A percentile compares a stretch with the other conserved stretches of the same genome.
Conservation (phyloP, 2,113 vertebrate species). For the Mus pahari region DNA sequence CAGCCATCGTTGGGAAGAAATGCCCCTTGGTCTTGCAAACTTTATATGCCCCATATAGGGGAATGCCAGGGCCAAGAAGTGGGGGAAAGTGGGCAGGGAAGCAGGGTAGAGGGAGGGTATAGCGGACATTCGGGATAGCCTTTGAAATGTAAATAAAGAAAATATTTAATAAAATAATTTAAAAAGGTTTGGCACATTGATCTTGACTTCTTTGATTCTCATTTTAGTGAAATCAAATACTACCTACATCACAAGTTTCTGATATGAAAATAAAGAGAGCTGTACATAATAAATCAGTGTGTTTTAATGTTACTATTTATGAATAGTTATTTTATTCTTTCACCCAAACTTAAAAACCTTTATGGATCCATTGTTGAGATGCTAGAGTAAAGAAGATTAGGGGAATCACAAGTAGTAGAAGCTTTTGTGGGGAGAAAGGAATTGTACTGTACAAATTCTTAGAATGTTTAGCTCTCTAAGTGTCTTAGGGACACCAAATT, state of each 20-base stretch:
- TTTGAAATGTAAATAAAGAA: no score
- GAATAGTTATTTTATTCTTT: neutral
- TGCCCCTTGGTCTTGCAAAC: no score
- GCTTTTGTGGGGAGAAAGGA: neutral
- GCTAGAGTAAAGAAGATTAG: neutral
- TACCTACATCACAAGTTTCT: neutral
- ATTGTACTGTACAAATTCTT: neutral
- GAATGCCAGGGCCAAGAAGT: no score
- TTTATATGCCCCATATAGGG: no score
- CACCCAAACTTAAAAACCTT: neutral
- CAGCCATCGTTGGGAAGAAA: no score
- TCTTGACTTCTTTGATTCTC: neutral
- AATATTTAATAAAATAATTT: no score
- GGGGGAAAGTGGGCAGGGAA: no score
- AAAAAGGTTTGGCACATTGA: no score
- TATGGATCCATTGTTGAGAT: neutral
- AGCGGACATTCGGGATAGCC: no score
- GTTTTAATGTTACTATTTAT: neutral
- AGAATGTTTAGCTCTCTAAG: neutral
- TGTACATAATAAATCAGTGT: neutral
- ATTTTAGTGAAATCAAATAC: neutral
- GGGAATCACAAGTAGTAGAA: fast-evolving
- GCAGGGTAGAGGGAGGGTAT: no score
- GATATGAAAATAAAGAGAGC: neutral
- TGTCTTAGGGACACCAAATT: neutral